phyloP scores from a whole-genome alignment of 2,888 invertebrate species.

The Pelosia muscerda region DNA sequence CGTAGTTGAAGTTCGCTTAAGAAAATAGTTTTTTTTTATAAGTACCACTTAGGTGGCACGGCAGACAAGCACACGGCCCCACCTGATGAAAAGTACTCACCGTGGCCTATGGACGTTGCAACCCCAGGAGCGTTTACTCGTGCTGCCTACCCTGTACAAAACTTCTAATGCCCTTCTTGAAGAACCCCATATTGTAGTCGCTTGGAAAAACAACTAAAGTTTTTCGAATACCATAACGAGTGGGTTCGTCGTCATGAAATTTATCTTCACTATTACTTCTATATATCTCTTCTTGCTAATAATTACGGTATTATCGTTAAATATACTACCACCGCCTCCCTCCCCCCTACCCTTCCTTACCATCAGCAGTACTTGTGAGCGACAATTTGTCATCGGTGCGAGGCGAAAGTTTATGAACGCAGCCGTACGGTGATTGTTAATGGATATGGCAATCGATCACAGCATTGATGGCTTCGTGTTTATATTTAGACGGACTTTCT shows the following conservation, averaged over 20 bases:
- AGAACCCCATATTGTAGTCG: no score
- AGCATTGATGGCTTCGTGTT: background rate
- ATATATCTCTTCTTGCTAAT: background rate
- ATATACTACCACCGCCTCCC: background rate
- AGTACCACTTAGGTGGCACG: no score
- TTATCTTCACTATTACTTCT: background rate
- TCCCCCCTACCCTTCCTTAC: background rate
- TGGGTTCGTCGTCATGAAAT: background rate
- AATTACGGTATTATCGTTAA: background rate
- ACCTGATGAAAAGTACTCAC: no score
- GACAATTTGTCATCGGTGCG: slow-evolving; percentile 2
- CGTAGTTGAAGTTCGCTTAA: no score
- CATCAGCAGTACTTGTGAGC: background rate
- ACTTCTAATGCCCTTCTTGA: no score
- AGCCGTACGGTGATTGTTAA: background rate
- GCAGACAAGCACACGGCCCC: no score
- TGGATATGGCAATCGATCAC: slow-evolving; percentile 4
- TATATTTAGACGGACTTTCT: background rate
- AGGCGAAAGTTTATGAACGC: background rate
- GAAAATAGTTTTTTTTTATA: no score
- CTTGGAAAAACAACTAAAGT: no score
- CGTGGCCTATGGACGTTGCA: no score
- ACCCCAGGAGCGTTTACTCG: no score
- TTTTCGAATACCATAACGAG: no score
- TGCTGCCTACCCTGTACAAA: no score